Evolutionary conservation across 2,797 vertebrate genomes (phyloP).

Genomic region (Xyrichtys novacula): DNA sequence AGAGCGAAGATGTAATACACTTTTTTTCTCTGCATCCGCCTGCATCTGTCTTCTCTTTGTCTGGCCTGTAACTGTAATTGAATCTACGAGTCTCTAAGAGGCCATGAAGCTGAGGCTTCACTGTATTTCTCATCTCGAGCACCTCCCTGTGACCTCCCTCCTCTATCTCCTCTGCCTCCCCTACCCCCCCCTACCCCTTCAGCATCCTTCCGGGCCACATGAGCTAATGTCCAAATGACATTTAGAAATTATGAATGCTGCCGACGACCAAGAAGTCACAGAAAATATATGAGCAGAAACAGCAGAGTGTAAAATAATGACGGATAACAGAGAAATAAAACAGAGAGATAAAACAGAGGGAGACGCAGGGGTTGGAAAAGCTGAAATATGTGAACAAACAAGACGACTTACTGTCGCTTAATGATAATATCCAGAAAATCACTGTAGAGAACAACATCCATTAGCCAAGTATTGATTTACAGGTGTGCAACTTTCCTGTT

Average conservation of each 20-base stretch:
- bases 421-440: neutral
- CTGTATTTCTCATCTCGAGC: constrained; percentile 34
- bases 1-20: neutral
- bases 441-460: neutral
- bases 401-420: neutral
- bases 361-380: constrained; percentile 6
- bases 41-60: constrained; percentile 51
- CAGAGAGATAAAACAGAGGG: neutral
- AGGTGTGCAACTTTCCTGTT: too few relatives aligned
- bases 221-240: constrained; percentile 71
- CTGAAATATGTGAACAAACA: neutral
- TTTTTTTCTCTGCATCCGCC: constrained; percentile 40
- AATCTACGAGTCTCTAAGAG: constrained; percentile 60
- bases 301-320: constrained; percentile 23
- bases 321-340: too few relatives aligned
- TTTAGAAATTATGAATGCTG: constrained; percentile 62
- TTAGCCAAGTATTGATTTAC: too few relatives aligned
- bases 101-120: constrained; percentile 43
- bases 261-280: constrained; percentile 42
- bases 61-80: constrained; percentile 66
- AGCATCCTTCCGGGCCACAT: constrained; percentile 59
- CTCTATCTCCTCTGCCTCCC: constrained; percentile 40
- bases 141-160: constrained; percentile 31
- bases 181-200: neutral
- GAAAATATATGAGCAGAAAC: constrained; percentile 28